Evolutionary conservation across 2,797 vertebrate species (phyloP).

Genomic region (Prunella strophiata): DNA sequence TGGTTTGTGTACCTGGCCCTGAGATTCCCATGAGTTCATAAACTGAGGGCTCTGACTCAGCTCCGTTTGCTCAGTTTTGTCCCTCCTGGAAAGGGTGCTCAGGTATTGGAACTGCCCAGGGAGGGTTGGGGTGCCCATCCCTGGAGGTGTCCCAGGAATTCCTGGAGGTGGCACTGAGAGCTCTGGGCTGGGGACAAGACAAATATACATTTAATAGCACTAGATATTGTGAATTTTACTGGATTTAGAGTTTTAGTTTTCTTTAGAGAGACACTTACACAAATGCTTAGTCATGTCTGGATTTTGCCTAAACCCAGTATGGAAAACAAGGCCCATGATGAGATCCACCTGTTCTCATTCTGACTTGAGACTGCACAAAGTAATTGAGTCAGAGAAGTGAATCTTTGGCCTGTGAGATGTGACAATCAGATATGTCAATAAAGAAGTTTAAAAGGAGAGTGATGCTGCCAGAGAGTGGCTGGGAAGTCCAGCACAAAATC

Average conservation of each 20-base stretch:
- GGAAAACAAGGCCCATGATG: neutral
- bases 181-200: neutral
- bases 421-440: neutral
- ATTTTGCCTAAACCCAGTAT: neutral
- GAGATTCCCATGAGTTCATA: neutral
- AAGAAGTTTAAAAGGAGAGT: neutral
- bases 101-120: neutral
- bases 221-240: neutral
- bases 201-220: neutral
- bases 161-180: fast-evolving
- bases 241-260: neutral
- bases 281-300: neutral
- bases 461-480: neutral
- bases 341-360: neutral
- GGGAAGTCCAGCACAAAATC: neutral
- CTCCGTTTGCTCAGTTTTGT: neutral
- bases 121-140: neutral
- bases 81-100: fast-evolving
- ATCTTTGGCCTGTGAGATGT: neutral
- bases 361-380: neutral
- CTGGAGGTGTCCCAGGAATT: neutral
- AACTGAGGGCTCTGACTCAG: neutral
- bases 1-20: neutral
- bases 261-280: neutral
- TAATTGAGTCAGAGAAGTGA: neutral